Conservation (phyloP, 1,140 invertebrate species). For the Trachymyrmex septentrionalis region DNA sequence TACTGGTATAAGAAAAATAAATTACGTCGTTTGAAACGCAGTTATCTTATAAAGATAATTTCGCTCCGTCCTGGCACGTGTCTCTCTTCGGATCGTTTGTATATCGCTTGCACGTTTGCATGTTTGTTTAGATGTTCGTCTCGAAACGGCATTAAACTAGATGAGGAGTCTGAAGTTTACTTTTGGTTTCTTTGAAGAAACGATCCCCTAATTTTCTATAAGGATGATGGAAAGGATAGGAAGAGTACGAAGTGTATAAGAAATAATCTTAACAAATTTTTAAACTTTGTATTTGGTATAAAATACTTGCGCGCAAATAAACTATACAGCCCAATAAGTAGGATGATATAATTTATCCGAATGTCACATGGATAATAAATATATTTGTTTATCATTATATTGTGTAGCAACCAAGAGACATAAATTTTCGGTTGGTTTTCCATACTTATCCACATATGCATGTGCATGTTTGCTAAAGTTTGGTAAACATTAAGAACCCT, state of each 20-base stretch:
- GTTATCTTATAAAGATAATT: conserved; percentile 34
- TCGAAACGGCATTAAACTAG: conserved; percentile 17
- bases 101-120: conserved; percentile 59
- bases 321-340: neutral
- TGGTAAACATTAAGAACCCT: neutral
- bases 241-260: neutral
- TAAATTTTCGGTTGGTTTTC: conserved; percentile 25
- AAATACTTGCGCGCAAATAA: neutral
- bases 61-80: conserved; percentile 54
- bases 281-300: neutral
- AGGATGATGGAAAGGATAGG: neutral
- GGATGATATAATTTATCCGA: conserved; percentile 18
- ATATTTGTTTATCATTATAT: conserved; percentile 33
- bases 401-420: neutral
- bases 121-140: conserved; percentile 26
- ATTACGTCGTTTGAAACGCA: conserved; percentile 16
- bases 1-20: conserved; percentile 55
- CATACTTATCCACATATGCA: conserved; percentile 1
- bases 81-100: conserved; percentile 71
- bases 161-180: neutral
- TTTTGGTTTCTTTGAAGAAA: neutral
- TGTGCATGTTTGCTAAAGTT: conserved; percentile 39
- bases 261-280: neutral
- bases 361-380: conserved; percentile 6
- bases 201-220: neutral